Conservation (phyloP, 2,888 invertebrate genomes). For the Toxonevra muliebris region DNA sequence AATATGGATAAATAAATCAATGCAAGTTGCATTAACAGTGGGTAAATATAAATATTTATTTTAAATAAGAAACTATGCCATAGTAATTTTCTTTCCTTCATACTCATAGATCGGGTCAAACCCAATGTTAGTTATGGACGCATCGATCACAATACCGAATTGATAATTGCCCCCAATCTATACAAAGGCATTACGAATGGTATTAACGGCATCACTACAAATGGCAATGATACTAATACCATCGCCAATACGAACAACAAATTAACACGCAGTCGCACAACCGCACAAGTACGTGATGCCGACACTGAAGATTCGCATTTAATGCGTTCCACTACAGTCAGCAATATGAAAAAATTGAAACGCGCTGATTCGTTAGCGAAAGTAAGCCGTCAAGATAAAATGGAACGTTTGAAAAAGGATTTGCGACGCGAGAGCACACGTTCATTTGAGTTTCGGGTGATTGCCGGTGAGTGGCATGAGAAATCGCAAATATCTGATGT, state of each 20-base stretch:
- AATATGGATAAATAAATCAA: conserved; percentile 83
- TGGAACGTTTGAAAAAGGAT: conserved; percentile 59
- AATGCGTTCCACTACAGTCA: conserved; percentile 56
- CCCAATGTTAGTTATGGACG: conserved; percentile 68
- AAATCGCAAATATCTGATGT: conserved; percentile 62
- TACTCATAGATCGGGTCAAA: conserved; percentile 66
- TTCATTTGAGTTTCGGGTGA: conserved; percentile 61
- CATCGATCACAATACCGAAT: conserved; percentile 70
- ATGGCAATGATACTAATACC: conserved; percentile 8
- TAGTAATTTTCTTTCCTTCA: neutral
- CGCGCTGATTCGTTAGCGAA: conserved; percentile 43
- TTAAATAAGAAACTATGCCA: neutral
- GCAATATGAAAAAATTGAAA: conserved; percentile 50
- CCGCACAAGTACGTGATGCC: conserved; percentile 43
- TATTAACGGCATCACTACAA: neutral
- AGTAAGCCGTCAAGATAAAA: conserved; percentile 56
- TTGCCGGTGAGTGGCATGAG: conserved; percentile 59
- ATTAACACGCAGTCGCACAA: conserved; percentile 50
- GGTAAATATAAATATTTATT: conserved; percentile 64
- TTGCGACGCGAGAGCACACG: conserved; percentile 56
- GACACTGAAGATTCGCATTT: conserved; percentile 35
- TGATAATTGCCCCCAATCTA: conserved; percentile 64
- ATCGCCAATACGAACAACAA: neutral
- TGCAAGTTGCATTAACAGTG: conserved; percentile 74
- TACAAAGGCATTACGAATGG: conserved; percentile 52